phyloP scores from a whole-genome alignment of 2,888 invertebrate species.

The Halictus ligatus region DNA sequence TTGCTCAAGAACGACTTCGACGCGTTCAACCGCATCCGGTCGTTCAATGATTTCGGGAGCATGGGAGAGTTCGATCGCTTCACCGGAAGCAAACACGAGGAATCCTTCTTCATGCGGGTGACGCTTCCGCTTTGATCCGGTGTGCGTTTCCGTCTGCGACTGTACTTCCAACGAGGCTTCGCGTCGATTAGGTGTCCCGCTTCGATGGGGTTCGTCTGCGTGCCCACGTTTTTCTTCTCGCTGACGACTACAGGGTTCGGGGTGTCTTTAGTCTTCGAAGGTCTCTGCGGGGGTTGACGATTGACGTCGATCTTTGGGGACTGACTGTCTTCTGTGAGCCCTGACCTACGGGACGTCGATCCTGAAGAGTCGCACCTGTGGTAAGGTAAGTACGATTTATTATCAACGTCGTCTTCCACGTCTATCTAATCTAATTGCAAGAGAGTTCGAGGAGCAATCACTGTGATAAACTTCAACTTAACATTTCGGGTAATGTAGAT shows the following conservation, averaged over 20 bases:
- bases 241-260: fast-evolving
- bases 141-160: not conserved
- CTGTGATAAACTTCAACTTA: too few species aligned
- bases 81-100: not conserved
- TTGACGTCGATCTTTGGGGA: not conserved
- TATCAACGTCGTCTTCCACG: not conserved
- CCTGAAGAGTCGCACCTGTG: not conserved
- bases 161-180: not conserved
- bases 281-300: not conserved
- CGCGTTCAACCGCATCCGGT: not conserved
- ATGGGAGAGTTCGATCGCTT: not conserved
- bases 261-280: too few species aligned
- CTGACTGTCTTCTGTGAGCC: not conserved
- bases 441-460: too few species aligned
- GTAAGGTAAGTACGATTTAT: not conserved
- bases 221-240: not conserved
- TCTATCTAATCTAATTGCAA: too few species aligned
- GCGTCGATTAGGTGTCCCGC: not conserved
- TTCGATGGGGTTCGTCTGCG: not conserved
- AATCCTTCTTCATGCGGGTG: not conserved
- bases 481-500: too few species aligned
- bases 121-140: not conserved
- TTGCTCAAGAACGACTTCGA: not conserved
- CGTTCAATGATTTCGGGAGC: not conserved
- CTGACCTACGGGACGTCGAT: not conserved